Base-by-base conservation (phyloP, 2,888 invertebrate species). In the Rhagium mordax region DNA sequence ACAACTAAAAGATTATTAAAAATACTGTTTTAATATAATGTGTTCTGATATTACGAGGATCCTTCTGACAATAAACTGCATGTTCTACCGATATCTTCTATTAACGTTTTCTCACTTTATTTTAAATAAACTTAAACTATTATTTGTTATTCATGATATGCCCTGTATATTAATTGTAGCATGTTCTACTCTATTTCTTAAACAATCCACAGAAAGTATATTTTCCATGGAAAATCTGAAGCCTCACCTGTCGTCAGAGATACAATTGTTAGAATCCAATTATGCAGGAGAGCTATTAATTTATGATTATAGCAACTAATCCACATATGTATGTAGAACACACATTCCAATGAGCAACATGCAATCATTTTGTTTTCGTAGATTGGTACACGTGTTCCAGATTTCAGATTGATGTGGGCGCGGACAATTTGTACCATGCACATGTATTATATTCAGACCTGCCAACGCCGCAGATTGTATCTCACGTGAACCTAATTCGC, bases 321-420 rank as follows among this genome's bases (percentile, higher is more conserved):
- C 59, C 61, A 53, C n/a, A 47, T 48, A 71, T 73, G 71, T 73
- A 55, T 75, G 73, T 73, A 62, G 71, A 73, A 69, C 70, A 73
- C 29, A 72, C 68, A 69, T 75, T 71, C 57, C 66, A 67, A 33
- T 61, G 60, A 67, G 47, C 71, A 73, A 74, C 80, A 78, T 79
- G 80, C 79, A 75, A 80, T 75, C 76, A 60, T 78, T 80, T 74
- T 76, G 77, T 78, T 75, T 72, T 70, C 74, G 79, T 79, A 74
- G 76, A 81, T 82, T 80, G 81, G 80, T 81, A 84, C 84, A 84
- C 80, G 82, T 83, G 84, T 84, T 84, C 80, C 79, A 82, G 81
- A 83, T 83, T 80, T 79, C 77, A 81, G 83, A 83, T 80, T 82
- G 83, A 83, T 83, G 81, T 75, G 74, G 79, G 81, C 79, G 81